Evolutionary conservation across 2,113 vertebrate genomes (phyloP), one percentile per base, ranked within the genome.

Genomic region (Nibea coibor): DNA sequence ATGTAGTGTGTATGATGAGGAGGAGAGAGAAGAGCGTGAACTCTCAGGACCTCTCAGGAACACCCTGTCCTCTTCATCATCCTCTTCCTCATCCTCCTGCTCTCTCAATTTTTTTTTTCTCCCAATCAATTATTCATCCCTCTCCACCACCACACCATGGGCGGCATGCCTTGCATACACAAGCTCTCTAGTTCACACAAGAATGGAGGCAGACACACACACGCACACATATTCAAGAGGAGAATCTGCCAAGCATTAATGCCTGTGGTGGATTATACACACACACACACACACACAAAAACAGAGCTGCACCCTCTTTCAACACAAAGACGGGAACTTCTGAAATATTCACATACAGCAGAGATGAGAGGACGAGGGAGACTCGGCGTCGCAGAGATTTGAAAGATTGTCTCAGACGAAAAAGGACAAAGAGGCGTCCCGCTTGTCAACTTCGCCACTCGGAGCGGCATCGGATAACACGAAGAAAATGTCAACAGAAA

Each of bases 101-200:
- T 64, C 26, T 69, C 78, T 84, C 57, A 76, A 76, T 81, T 62
- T 87, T 85, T 85, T 62, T 87, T 85, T 59, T 31, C 87, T 62
- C 45, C 72, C 70, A 56, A 88, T 94, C 81, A 92, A 94, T 92
- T 87, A 94, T 94, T 91, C 75, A 93, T 91, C 81, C 58, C 73
- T 85, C 81, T 69, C 70, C 76, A 89, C 59, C 74, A 69, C 57
- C 79, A 80, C 80, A 81, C 85, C 77, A 78, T 72, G 50, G 72
- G 69, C 85, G 35, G 56, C 81, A 63, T 15, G 20, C 56, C 45
- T 22, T 35, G 35, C 31, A 48, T 62, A 78, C 16, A 79, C 63
- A 83, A 19, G 67, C 67, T 78, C 64, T 80, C 61, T 24, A 47
- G 72, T 51, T 14, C 43, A 15, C 43, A 45, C 19, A 78, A 48